These are phyloP conservation scores for Myanophis thanlyinensis DNA, from an alignment of 2,113 vertebrate genomes.

Conservation along the genomic window DNA sequence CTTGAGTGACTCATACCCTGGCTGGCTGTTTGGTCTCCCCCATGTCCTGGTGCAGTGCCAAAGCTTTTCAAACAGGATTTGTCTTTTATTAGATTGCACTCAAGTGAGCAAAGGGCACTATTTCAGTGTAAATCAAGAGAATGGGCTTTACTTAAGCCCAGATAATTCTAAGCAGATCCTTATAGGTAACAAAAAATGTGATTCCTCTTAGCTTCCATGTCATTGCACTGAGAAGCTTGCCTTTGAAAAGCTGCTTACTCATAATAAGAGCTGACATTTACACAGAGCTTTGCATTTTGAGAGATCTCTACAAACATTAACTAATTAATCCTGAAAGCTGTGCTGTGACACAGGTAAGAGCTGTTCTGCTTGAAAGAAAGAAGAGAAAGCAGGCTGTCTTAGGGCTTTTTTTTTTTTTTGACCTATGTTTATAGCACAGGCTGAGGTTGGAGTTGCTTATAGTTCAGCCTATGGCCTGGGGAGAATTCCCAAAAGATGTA, in stretches of 20 bases:
- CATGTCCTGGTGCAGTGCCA: background rate
- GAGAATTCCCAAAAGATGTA: background rate
- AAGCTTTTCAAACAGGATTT: conserved; percentile 30
- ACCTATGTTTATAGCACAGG: background rate
- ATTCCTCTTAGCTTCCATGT: background rate
- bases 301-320: conserved; percentile 24
- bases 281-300: conserved; percentile 33
- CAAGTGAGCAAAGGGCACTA: background rate
- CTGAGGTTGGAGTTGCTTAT: background rate
- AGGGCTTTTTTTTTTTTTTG: background rate
- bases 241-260: conserved; percentile 18
- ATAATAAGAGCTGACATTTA: conserved; percentile 24
- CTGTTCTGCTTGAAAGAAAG: background rate
- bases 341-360: conserved; percentile 6
- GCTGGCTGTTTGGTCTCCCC: background rate
- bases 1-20: background rate
- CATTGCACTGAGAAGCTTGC: background rate
- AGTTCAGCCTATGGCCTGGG: background rate
- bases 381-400: background rate
- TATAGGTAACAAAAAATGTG: background rate
- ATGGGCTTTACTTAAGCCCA: conserved; percentile 20
- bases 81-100: conserved; percentile 6
- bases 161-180: conserved; percentile 24
- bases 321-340: conserved; percentile 26
- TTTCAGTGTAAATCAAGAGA: conserved; percentile 17